These are phyloP conservation scores for Typhlichthys subterraneus DNA, from an alignment of 2,797 vertebrate genomes.

Conservation along the genomic window DNA sequence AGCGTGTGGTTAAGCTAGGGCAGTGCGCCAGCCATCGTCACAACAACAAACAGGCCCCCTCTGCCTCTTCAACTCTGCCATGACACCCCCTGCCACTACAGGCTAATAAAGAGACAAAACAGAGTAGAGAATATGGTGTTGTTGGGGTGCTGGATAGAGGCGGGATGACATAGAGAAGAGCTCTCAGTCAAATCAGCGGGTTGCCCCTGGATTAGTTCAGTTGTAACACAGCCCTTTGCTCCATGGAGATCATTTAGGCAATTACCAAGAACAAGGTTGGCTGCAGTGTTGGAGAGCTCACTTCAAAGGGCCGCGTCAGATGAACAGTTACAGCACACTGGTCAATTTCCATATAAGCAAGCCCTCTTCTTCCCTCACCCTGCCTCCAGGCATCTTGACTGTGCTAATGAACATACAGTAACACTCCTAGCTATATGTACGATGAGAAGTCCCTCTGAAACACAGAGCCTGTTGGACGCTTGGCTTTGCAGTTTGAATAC, in stretches of 20 bases:
- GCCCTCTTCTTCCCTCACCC: conserved; percentile 30
- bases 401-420: conserved; percentile 80
- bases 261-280: conserved; percentile 86
- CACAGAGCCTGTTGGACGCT: conserved; percentile 3
- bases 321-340: conserved; percentile 82
- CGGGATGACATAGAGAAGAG: conserved; percentile 57
- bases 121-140: conserved; percentile 72
- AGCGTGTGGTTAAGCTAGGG: conserved; percentile 74
- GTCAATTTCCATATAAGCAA: conserved; percentile 85
- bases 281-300: conserved; percentile 78
- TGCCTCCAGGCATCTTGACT: conserved; percentile 80
- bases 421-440: conserved; percentile 18
- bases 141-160: conserved; percentile 42
- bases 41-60: conserved; percentile 74
- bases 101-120: conserved; percentile 76
- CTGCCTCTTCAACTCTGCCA: conserved; percentile 26
- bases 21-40: conserved; percentile 68
- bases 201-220: conserved; percentile 81
- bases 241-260: conserved; percentile 87
- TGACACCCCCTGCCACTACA: conserved; percentile 61
- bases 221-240: conserved; percentile 77
- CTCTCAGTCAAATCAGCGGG: conserved; percentile 81
- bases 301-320: conserved; percentile 81
- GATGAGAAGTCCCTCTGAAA: neutral
- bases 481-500: too few species aligned